Conservation (phyloP, 1,140 invertebrate species). For the Argopecten irradians region DNA sequence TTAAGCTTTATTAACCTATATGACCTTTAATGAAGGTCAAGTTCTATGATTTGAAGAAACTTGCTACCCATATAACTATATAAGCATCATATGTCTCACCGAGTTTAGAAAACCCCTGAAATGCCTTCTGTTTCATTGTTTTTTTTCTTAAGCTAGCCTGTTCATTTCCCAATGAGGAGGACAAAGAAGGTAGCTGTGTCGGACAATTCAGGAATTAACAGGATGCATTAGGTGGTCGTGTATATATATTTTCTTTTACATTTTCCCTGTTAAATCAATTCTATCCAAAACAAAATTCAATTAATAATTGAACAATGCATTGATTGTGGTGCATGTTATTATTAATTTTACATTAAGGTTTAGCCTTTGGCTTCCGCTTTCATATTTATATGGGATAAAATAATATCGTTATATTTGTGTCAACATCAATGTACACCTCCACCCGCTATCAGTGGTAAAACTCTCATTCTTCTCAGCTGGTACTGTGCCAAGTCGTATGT, state of each 20-base stretch:
- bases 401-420: background rate
- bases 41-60: too few relatives aligned
- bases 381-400: background rate
- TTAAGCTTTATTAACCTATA: too few relatives aligned
- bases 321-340: background rate
- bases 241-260: background rate
- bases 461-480: background rate
- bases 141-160: background rate
- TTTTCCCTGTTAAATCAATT: background rate
- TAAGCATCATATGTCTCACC: too few relatives aligned
- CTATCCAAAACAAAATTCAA: slow-evolving; percentile 7
- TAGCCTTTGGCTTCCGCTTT: background rate
- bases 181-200: background rate
- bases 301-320: slow-evolving; percentile 5
- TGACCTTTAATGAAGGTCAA: too few relatives aligned
- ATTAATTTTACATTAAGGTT: background rate
- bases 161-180: background rate
- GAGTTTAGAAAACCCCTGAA: too few relatives aligned
- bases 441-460: background rate
- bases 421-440: background rate
- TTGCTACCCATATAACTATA: too few relatives aligned
- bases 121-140: too few relatives aligned
- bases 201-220: background rate
- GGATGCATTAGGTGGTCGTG: background rate
- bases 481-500: background rate